Evolutionary conservation across 1,140 invertebrate species (phyloP).

Genomic region (Hypothenemus hampei): DNA sequence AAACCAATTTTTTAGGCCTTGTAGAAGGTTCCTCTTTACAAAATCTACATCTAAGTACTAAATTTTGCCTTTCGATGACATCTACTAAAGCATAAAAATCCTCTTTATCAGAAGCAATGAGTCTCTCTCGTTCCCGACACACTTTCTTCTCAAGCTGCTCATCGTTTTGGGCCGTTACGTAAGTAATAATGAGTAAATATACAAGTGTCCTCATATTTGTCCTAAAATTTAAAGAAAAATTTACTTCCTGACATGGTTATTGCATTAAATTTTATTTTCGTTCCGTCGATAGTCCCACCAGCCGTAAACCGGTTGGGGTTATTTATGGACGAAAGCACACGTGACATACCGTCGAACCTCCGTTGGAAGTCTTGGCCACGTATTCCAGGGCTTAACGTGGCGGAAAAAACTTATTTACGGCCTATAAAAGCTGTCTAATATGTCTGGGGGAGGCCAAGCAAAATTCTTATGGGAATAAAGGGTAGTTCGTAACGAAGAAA

Average conservation of each 20-base stretch:
- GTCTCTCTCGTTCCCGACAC: conserved; percentile 47
- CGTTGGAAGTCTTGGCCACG: too few relatives aligned
- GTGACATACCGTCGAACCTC: neutral
- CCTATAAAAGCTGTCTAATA: conserved; percentile 1
- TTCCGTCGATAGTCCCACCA: neutral
- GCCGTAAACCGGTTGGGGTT: conserved; percentile 1
- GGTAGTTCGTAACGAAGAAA: too few relatives aligned
- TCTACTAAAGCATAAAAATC: conserved; percentile 49
- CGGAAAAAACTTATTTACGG: conserved; percentile 5
- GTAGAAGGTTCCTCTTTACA: conserved; percentile 45
- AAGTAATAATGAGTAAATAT: neutral
- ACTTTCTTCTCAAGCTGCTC: conserved; percentile 30
- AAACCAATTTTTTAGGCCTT: conserved; percentile 50
- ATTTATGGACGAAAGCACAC: conserved; percentile 1
- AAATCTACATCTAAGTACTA: conserved; percentile 48
- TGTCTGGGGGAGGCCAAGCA: neutral
- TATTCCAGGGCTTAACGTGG: neutral
- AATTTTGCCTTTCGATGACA: conserved; percentile 42
- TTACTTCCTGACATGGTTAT: neutral
- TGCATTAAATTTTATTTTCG: neutral
- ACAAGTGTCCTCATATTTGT: neutral
- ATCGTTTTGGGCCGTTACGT: conserved; percentile 4
- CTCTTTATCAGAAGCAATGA: conserved; percentile 44
- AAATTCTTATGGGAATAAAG: neutral
- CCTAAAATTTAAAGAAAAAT: too few relatives aligned